Percentiles rank a stretch among this genome's conserved stretches.
Evolutionary conservation across 2,888 invertebrate genomes (phyloP).

Genomic region (Trissoscelio sp.): DNA sequence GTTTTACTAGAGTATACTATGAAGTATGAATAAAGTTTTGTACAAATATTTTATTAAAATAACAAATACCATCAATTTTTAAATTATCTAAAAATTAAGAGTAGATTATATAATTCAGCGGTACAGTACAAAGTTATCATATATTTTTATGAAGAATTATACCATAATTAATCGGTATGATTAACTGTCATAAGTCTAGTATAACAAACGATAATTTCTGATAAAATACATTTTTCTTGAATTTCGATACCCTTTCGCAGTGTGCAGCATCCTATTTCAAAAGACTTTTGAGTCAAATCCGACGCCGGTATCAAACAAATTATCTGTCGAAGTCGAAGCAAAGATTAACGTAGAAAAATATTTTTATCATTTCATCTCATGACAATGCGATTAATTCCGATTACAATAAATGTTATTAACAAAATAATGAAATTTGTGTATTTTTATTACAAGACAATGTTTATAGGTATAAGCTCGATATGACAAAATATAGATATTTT

Average conservation of each 20-base stretch:
- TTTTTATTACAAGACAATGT: too few relatives aligned
- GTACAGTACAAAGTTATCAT: too few relatives aligned
- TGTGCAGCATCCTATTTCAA: conserved; percentile 10
- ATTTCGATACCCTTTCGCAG: conserved; percentile 4
- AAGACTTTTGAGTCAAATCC: background rate
- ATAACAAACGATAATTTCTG: background rate
- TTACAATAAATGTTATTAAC: background rate
- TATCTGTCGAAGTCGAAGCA: conserved; percentile 3
- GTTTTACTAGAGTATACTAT: too few relatives aligned
- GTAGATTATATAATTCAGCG: too few relatives aligned
- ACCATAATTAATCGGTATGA: too few relatives aligned
- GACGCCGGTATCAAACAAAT: conserved; percentile 10
- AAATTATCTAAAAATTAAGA: too few relatives aligned
- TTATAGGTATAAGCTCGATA: too few relatives aligned
- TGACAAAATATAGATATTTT: too few relatives aligned
- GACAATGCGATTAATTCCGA: background rate
- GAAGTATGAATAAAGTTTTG: background rate
- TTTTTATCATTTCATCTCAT: background rate
- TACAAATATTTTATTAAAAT: too few relatives aligned
- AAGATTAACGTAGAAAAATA: background rate
- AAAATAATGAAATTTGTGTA: too few relatives aligned
- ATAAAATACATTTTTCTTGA: conserved; percentile 8
- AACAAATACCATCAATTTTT: too few relatives aligned
- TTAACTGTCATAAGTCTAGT: background rate
- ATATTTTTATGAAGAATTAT: too few relatives aligned